Conservation (phyloP, 2,888 invertebrate species). For the Gryllus longicercus region DNA sequence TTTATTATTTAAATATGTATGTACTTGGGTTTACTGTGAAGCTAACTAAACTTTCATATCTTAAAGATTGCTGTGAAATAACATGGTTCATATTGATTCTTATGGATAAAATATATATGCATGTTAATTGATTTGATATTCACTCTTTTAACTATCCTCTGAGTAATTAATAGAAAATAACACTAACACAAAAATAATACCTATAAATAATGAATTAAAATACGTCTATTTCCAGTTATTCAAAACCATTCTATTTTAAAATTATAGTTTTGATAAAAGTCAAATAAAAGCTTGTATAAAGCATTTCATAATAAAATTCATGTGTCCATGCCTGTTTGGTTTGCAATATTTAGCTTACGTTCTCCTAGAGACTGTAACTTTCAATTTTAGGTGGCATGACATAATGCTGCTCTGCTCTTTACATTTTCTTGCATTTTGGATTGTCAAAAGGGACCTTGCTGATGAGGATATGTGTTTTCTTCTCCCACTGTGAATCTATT, state of each 20-base stretch:
- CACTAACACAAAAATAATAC: no score
- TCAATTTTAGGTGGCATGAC: neutral
- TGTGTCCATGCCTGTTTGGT: neutral
- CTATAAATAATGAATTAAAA: no score
- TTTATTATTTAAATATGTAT: neutral
- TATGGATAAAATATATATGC: neutral
- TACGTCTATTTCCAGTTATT: neutral
- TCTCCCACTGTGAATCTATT: neutral
- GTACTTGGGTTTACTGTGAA: neutral
- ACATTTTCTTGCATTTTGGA: slow-evolving; percentile 17
- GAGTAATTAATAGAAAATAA: no score
- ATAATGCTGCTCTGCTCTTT: neutral
- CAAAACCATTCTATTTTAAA: neutral
- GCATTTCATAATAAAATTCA: neutral
- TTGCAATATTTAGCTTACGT: neutral
- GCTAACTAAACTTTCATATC: neutral
- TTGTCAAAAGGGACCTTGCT: neutral
- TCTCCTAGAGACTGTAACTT: neutral
- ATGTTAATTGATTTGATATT: neutral
- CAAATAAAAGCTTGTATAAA: neutral
- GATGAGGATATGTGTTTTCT: neutral
- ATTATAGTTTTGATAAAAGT: neutral
- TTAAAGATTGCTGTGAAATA: no score
- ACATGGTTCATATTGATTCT: no score
- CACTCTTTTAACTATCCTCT: neutral